Percentiles rank a stretch among this genome's conserved stretches.
Conservation (phyloP, 1,140 invertebrate genomes). For the Carposina sasakii region DNA sequence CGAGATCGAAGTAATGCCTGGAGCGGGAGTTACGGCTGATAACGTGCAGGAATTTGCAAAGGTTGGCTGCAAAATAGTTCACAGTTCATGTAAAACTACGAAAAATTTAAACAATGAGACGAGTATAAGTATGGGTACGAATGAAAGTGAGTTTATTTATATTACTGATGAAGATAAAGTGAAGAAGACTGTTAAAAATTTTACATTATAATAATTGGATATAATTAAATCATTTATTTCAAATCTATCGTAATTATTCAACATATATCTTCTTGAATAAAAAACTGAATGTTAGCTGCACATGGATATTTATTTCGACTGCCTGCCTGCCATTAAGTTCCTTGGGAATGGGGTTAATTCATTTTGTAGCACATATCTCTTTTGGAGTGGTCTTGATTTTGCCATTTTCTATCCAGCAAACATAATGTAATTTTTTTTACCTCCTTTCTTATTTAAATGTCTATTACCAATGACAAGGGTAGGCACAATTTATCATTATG, state of each 20-base stretch:
- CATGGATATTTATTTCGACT: background rate
- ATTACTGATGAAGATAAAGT: slow-evolving; percentile 51
- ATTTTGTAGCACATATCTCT: too few species aligned
- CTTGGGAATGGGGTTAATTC: too few species aligned
- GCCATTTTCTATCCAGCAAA: too few species aligned
- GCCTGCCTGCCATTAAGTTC: too few species aligned
- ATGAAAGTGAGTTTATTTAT: slow-evolving; percentile 38
- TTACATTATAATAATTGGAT: background rate
- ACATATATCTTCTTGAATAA: background rate
- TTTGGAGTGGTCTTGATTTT: too few species aligned
- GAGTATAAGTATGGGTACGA: slow-evolving; percentile 44
- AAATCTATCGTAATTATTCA: background rate
- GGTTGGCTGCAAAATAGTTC: slow-evolving; percentile 57
- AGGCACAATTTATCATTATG: too few species aligned
- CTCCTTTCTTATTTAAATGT: too few species aligned
- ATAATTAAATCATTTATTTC: slow-evolving; percentile 7
- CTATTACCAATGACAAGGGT: too few species aligned
- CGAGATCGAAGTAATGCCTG: slow-evolving; percentile 85
- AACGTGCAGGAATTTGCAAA: slow-evolving; percentile 82
- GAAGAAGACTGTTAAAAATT: slow-evolving; percentile 16
- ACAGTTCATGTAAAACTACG: slow-evolving; percentile 58
- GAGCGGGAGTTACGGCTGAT: slow-evolving; percentile 83
- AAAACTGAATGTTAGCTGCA: background rate
- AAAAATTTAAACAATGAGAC: slow-evolving; percentile 30
- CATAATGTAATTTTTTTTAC: too few species aligned